phyloP scores from a whole-genome alignment of 2,888 invertebrate genomes.

The Tenodera sinensis region DNA sequence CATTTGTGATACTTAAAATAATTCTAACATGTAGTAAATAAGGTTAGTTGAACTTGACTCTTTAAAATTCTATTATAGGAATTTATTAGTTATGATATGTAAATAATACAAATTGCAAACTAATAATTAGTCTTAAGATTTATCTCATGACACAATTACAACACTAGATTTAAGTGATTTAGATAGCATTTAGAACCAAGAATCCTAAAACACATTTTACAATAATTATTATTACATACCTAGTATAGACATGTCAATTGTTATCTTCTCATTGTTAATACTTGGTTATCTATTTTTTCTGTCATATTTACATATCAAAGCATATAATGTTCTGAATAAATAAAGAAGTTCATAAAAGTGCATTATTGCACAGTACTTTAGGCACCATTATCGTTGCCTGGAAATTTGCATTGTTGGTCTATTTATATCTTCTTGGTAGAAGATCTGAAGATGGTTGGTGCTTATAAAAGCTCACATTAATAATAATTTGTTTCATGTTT shows the following conservation, averaged over 20 bases:
- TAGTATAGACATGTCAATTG: not conserved
- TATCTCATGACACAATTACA: not conserved
- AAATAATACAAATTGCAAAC: not conserved
- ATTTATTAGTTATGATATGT: not conserved
- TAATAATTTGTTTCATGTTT: not conserved
- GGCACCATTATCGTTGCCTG: not conserved
- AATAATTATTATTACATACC: not conserved
- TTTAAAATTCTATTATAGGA: not conserved
- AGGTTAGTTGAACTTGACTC: constrained; percentile 2
- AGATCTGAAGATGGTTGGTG: not conserved
- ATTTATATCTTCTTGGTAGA: not conserved
- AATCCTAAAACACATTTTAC: constrained; percentile 2
- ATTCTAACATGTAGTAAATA: not conserved
- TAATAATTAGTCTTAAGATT: constrained; percentile 4
- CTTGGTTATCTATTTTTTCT: not conserved
- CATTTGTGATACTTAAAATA: constrained; percentile 7
- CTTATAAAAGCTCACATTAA: not conserved
- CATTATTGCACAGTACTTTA: not conserved
- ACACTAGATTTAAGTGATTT: not conserved
- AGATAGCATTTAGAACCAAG: not conserved
- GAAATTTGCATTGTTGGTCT: not conserved
- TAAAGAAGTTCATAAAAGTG: not conserved
- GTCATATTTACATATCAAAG: not conserved
- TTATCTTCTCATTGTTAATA: not conserved
- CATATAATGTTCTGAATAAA: not conserved